Evolutionary conservation across 2,888 invertebrate genomes (phyloP), one percentile per base, ranked within the genome.

Genomic region (Cryptosula pallasiana): DNA sequence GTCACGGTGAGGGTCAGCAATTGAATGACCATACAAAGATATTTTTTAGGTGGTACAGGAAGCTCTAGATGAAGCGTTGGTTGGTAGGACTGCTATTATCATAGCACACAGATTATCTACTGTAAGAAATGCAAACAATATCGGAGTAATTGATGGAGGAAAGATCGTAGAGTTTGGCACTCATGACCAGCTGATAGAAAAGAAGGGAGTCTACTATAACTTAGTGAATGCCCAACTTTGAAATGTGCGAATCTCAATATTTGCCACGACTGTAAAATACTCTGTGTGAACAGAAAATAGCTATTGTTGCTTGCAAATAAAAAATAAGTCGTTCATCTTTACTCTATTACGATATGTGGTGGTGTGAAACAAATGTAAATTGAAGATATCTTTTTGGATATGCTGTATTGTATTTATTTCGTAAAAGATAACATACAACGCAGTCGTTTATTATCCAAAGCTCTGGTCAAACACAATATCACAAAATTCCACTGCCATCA

Each of bases 81-180:
- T 76, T 63, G 86, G 86, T 1, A 76, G 86, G 45, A 87, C 87
- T 0, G 85, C 85, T 29, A 79, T 87, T 36, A 81, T 87, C 20
- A 86, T 87, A 32, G 86, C 87, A 0, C 87, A 87, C 73, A 79
- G 87, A 1, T 79, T 87, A 32, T 84, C 85, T 2, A 87, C 86
- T 0, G 85, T 87, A 25, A 84, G 86, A 73, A 84, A 83, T 72
- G 86, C 86, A 29, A 84, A 86, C 76, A 74, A 78, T 54, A 83
- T 83, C 57, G 79, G 77, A 73, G 79, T 80, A 35, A 78, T 83
- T 34, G 80, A 82, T 55, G 75, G 77, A 45, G 83, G 82, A 13
- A 73, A 73, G 55, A 77, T 82, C 0, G 75, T 82, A 0, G 83
- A 83, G 74, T 75, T 75, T 29, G 83, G 83, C 0, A 79, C 78